These are phyloP conservation scores for Cybosia mesomella DNA, from an alignment of 2,888 invertebrate genomes.

Conservation along the genomic window DNA sequence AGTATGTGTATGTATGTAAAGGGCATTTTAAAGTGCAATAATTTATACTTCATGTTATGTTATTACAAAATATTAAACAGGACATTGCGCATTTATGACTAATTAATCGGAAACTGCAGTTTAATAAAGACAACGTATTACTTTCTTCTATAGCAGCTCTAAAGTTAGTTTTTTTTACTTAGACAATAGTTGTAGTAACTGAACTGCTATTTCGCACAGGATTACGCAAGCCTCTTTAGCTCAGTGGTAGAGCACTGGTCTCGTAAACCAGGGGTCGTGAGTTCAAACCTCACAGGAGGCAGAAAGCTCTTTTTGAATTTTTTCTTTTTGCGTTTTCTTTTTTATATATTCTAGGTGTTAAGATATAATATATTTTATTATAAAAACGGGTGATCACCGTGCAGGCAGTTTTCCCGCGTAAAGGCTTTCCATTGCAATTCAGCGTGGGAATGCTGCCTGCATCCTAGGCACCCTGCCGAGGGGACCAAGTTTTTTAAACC, in stretches of 20 bases:
- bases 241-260: slow-evolving; percentile 94
- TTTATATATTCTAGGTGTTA: background rate
- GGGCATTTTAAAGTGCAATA: background rate
- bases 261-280: slow-evolving; percentile 94
- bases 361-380: too few species aligned
- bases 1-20: background rate
- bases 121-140: too few species aligned
- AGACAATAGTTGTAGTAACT: background rate
- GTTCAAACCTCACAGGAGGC: slow-evolving; percentile 84
- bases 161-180: background rate
- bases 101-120: too few species aligned
- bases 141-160: background rate
- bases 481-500: too few species aligned
- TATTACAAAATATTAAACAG: too few species aligned
- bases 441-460: too few species aligned
- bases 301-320: slow-evolving; percentile 33
- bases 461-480: too few species aligned
- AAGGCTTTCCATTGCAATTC: too few species aligned
- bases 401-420: too few species aligned
- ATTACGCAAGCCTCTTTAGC: slow-evolving; percentile 89
- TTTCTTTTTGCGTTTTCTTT: slow-evolving; percentile 12
- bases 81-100: too few species aligned
- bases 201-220: slow-evolving; percentile 51
- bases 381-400: too few species aligned
- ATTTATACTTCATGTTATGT: background rate